Evolutionary conservation across 2,888 invertebrate genomes (phyloP), one percentile per base, ranked within the genome.

Genomic region (Sinotaia quadrata): DNA sequence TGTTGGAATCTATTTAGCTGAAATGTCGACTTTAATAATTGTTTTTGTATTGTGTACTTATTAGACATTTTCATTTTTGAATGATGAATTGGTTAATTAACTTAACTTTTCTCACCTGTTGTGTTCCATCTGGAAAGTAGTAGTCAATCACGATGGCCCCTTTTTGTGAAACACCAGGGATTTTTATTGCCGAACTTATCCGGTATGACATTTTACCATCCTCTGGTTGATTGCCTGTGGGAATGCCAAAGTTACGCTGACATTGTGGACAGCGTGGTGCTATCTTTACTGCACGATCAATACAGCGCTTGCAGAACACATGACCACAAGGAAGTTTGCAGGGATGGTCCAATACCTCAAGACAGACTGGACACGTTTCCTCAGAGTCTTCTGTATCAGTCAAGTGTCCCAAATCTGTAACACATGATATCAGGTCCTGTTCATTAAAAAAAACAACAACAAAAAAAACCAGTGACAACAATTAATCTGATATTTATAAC

Each of bases 191-290:
- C n/a, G 4, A 10, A 29, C 58, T n/a, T 7, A 59, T 29, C 12
- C 18, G 37, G 10, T 31, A 18, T 1, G 68, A 49, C 72, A 78
- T 71, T 62, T 67, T 75, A n/a, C 67, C 75, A 2, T 71, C 71
- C 15, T 56, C 27, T 8, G 80, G 80, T 54, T 80, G 80, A 27
- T 76, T 71, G 33, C 78, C 78, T 18, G 57, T 73, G 7, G 74
- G 36, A 12, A 65, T 61, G n/a, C 78, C 78, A 67, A 67, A 78
- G 24, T 75, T 61, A 10, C 44, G 57, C 21, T 78, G 76, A 71
- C 80, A 80, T 92, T 92, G 93, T 78, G 87, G 78, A 67, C 81
- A 80, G 10, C 72, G 71, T 47, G 69, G 68, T 54, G 72, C 74
- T 31, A 34, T 37, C n/a, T 65, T 51, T 52, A 77, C 69, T 8